Conservation (phyloP, 2,113 vertebrate genomes). For the Aix galericulata region DNA sequence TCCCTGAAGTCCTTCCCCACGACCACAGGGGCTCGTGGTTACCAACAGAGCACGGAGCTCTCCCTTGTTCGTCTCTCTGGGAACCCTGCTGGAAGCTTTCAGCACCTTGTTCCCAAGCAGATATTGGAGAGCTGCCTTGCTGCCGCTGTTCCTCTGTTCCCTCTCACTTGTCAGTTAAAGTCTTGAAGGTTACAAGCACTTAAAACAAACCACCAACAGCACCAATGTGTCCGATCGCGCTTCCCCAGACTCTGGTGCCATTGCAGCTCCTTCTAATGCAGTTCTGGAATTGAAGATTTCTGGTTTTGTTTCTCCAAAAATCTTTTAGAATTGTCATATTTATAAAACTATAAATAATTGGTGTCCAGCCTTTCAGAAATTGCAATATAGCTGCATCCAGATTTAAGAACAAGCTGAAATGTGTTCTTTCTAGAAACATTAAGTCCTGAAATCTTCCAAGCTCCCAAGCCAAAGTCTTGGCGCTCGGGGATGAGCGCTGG, state of each 20-base stretch:
- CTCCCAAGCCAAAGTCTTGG: not conserved
- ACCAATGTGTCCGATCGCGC: accelerated
- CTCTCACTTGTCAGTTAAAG: not conserved
- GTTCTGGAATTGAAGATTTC: not conserved
- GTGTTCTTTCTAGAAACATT: not conserved
- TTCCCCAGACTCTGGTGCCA: not conserved
- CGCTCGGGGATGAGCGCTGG: not conserved
- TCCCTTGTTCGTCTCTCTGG: accelerated
- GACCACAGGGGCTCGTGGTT: accelerated
- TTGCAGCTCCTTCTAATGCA: not conserved
- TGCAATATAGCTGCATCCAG: not conserved
- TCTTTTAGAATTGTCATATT: not conserved
- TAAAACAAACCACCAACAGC: not conserved
- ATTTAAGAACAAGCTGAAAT: not conserved
- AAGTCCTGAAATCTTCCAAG: not conserved
- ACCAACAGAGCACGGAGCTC: too few relatives aligned
- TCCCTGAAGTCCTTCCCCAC: not conserved
- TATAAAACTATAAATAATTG: not conserved
- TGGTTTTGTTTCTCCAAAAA: not conserved
- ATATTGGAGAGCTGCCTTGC: not conserved
- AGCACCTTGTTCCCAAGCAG: not conserved
- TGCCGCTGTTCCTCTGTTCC: not conserved
- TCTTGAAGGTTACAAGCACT: not conserved
- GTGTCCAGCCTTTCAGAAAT: not conserved
- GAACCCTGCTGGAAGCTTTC: not conserved